Base-by-base conservation (phyloP, 2,113 vertebrate species). In the Proteles cristata region DNA sequence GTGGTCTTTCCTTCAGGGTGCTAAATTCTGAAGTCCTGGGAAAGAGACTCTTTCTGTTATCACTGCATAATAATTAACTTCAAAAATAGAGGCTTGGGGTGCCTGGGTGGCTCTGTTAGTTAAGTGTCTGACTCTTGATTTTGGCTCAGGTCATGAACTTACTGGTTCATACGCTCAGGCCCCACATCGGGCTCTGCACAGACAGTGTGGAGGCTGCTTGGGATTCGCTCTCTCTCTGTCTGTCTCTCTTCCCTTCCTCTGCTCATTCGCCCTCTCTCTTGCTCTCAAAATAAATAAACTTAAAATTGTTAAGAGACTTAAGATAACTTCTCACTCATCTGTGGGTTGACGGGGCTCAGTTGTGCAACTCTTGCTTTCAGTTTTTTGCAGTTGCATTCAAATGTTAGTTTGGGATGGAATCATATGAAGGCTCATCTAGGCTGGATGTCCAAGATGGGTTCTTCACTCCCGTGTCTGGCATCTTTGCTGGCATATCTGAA, bases 1-100 rank as follows among this genome's bases (percentile, higher is more conserved):
- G 39, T 63, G 55, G 91, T 55, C 77, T 69, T 91, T n/a, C 76
- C 86, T 87, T 69, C 83, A 85, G 53, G 10, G 25, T 68, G 25
- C 50, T 63, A 94, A 89, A 69, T 92, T 89, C 23, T 92, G 74
- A 94, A 80, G 25, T 26, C 63, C 48, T 92, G 79, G 77, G 77
- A 88, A 65, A 95, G n/a, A 90, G 43, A 91, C 45, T 74, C 25
- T 88, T 65, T 87, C 26, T 26, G 12, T 93, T 91, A 71, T 35
- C 9, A 31, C 48, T 82, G 39, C 26, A 31, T 25, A 85, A 85
- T 7, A n/a, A 31, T 80, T 85, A 8, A 10, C 21, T 61, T 91
- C 61, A 63, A 88, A 87, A 88, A 14, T 66, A 71, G 66, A 53
- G 48, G 16, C 69, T 85, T 94, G 21, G 58, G 58, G 7, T 61